Base-by-base conservation (phyloP, 2,797 vertebrate genomes). In the Salmo trutta region DNA sequence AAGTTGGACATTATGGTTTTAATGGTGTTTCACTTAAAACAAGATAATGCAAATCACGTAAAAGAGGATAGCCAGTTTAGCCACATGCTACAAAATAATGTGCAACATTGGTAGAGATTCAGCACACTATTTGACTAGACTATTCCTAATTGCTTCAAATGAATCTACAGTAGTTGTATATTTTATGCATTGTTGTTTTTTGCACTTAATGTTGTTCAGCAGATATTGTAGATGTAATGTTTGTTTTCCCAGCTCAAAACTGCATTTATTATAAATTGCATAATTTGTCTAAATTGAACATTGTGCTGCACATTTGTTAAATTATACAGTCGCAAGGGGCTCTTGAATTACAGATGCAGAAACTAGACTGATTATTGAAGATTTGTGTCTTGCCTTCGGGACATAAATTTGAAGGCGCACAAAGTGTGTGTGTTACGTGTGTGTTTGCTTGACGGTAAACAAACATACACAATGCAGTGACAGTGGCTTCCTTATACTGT, bases 301-400 rank as follows among this genome's bases (percentile, higher is more conserved):
- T 21, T 75, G 33, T 53, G 15, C 54, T 33, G 17, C 16, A 31
- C 24, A 54, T 73, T 54, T 69, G 21, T 31, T 2, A 67, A 83
- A 82, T 21, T 71, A 29, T 53, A 36, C 41, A 31, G 68, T 67
- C 74, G 79, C 68, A 76, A 77, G 75, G 71, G 68, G 68, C 81
- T 79, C 78, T 78, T 77, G 6, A 72, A 75, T 76, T 64, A 68
- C 59, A 62, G 59, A 76, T 75, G 16, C 79, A 74, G 53, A 78
- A 78, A 77, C 54, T 56, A 56, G 54, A 52, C 19, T 71, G 69
- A 81, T 77, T 80, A 76, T 76, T 72, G 15, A 15, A 53, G 24
- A 68, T 73, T 65, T 68, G 2, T 77, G 33, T 75, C 79, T 74
- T 69, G 36, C 54, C 54, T 73, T n/a, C 4, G 3, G 74, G 67